Evolutionary conservation across 2,888 invertebrate species (phyloP).

Genomic region (Xanthia togata): DNA sequence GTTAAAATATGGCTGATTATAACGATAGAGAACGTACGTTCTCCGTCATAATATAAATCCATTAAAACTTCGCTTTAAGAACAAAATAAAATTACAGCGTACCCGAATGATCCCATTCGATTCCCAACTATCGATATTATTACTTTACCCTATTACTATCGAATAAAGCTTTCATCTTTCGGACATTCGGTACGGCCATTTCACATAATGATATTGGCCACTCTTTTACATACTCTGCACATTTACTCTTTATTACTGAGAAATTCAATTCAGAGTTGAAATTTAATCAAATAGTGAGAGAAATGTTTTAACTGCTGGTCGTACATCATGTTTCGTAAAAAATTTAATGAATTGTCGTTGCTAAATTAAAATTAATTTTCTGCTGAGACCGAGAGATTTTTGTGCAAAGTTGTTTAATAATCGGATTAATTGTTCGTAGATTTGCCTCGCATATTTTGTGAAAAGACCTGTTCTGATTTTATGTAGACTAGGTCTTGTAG

Average conservation of each 20-base stretch:
- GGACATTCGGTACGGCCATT: constrained; percentile 77
- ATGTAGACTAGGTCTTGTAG: too few species aligned
- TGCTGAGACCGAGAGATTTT: not conserved
- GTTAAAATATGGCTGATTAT: too few species aligned
- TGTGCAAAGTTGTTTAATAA: not conserved
- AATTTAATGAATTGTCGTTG: constrained; percentile 32
- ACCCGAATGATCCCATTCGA: constrained; percentile 76
- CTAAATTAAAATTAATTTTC: constrained; percentile 37
- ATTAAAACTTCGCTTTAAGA: constrained; percentile 37
- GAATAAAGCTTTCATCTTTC: constrained; percentile 84
- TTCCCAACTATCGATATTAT: constrained; percentile 80
- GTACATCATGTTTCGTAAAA: constrained; percentile 16
- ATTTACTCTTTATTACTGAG: constrained; percentile 59
- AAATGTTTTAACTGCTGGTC: constrained; percentile 31
- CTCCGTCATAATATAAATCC: constrained; percentile 12
- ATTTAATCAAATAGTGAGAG: constrained; percentile 46
- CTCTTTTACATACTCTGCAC: constrained; percentile 65
- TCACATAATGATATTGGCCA: constrained; percentile 80
- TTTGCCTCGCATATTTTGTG: not conserved
- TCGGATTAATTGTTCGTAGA: not conserved
- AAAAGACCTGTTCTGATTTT: not conserved
- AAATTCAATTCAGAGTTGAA: constrained; percentile 53
- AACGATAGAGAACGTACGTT: too few species aligned
- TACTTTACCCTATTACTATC: constrained; percentile 85
- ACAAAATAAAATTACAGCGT: constrained; percentile 61